Conservation (phyloP, 2,888 invertebrate genomes). For the Omphaloscelis lunosa region DNA sequence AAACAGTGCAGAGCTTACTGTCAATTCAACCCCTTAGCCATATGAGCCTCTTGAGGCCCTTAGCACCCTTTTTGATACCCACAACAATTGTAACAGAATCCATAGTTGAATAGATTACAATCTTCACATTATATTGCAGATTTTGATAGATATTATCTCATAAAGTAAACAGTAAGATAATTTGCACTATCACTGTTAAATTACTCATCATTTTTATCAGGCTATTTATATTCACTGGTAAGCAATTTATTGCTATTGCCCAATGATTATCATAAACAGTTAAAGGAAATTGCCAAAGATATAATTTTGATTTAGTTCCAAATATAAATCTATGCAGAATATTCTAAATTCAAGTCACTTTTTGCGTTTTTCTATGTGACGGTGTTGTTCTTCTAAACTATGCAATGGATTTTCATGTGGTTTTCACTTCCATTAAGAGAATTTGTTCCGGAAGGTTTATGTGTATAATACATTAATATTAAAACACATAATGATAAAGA, state of each 20-base stretch:
- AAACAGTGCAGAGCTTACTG: not conserved
- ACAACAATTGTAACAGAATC: not conserved
- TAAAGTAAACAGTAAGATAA: constrained; percentile 6
- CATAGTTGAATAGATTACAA: not conserved
- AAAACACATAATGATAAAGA: too few relatives aligned
- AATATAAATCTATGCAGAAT: not conserved
- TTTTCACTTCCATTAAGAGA: too few relatives aligned
- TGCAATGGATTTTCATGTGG: too few relatives aligned
- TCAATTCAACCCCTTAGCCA: too few relatives aligned
- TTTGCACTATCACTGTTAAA: not conserved
- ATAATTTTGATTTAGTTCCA: not conserved
- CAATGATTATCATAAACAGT: not conserved
- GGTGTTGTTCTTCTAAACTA: too few relatives aligned
- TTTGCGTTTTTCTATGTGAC: too few relatives aligned
- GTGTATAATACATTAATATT: too few relatives aligned
- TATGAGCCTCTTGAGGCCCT: not conserved
- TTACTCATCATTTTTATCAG: constrained; percentile 9
- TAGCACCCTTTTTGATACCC: not conserved
- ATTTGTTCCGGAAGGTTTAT: too few relatives aligned
- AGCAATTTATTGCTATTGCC: not conserved
- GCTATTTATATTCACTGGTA: not conserved
- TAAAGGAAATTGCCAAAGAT: not conserved
- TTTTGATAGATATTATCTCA: not conserved
- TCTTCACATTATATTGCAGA: not conserved
- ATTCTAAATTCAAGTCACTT: too few relatives aligned